These are phyloP conservation scores for Pyrgilauda ruficollis DNA, from an alignment of 2,113 vertebrate species.

Conservation along the genomic window DNA sequence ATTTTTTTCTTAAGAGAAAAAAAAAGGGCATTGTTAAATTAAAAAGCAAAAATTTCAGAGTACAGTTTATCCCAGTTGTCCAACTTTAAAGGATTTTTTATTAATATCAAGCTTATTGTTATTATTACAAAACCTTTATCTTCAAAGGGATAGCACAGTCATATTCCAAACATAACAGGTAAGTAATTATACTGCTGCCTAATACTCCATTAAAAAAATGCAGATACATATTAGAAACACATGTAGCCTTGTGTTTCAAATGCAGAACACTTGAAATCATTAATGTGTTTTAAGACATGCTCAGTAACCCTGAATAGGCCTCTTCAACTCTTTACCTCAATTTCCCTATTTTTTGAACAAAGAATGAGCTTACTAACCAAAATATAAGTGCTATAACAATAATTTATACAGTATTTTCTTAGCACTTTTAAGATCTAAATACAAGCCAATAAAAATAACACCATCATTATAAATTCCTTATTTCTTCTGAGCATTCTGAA, in stretches of 20 bases:
- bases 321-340: background rate
- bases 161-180: background rate
- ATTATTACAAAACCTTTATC: background rate
- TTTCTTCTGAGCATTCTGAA: background rate
- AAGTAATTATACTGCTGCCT: background rate
- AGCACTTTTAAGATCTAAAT: background rate
- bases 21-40: background rate
- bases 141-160: background rate
- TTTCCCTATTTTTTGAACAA: background rate
- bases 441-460: background rate
- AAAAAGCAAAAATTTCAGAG: background rate
- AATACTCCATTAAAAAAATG: background rate
- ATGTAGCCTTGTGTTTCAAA: background rate
- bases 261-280: background rate
- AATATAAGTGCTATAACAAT: background rate
- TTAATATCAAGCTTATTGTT: background rate
- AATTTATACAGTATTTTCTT: background rate
- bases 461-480: background rate
- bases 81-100: background rate
- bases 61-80: background rate
- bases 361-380: background rate
- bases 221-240: background rate
- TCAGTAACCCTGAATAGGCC: background rate
- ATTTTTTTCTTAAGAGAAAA: background rate
- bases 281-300: background rate